Percentiles rank a stretch among this genome's conserved stretches.
These are phyloP conservation scores for Fabriciana adippe DNA, from an alignment of 2,888 invertebrate genomes.

Conservation along the genomic window DNA sequence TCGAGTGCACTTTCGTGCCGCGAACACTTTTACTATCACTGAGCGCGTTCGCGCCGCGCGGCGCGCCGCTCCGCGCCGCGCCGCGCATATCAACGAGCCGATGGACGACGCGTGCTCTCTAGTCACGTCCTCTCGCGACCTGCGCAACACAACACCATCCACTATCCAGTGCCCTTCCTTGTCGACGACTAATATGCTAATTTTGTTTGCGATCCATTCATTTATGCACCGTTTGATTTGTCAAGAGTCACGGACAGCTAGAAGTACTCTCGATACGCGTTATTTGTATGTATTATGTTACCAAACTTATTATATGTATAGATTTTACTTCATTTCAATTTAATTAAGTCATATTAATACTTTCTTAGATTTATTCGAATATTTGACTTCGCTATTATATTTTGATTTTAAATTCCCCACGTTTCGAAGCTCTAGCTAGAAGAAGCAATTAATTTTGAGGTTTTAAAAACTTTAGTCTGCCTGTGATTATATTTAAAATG, in stretches of 20 bases:
- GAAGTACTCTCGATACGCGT: neutral
- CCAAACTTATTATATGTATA: too few species aligned
- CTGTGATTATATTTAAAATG: too few species aligned
- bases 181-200: neutral
- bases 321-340: too few species aligned
- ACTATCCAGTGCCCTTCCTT: neutral
- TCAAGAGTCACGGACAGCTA: neutral
- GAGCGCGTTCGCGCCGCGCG: conserved; percentile 1
- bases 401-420: too few species aligned
- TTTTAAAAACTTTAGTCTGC: too few species aligned
- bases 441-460: too few species aligned
- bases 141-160: neutral
- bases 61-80: conserved; percentile 7
- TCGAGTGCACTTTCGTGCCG: conserved; percentile 16
- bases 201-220: neutral
- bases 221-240: neutral
- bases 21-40: conserved; percentile 26
- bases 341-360: too few species aligned
- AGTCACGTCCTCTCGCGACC: neutral
- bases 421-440: too few species aligned
- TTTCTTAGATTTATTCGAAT: too few species aligned
- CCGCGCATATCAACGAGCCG: conserved; percentile 16
- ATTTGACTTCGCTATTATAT: too few species aligned
- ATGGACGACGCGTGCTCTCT: neutral
- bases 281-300: neutral